These are phyloP conservation scores for Adelphocoris suturalis DNA, from an alignment of 2,888 invertebrate genomes.

Conservation along the genomic window DNA sequence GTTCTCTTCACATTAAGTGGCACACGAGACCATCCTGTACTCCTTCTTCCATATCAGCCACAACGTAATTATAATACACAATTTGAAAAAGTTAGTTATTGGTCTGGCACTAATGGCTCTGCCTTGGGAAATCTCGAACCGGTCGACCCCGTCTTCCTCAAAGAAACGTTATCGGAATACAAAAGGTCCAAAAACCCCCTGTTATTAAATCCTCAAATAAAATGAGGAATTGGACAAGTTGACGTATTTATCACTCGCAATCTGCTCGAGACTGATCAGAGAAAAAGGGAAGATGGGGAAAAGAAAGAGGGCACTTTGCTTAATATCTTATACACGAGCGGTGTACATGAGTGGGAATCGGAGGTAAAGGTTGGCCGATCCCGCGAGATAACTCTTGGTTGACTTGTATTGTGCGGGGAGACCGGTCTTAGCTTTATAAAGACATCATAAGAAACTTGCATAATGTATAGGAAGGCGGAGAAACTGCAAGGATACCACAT, in stretches of 20 bases:
- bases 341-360: conserved; percentile 46
- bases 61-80: too few relatives aligned
- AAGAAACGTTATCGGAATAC: background rate
- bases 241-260: conserved; percentile 35
- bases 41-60: too few relatives aligned
- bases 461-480: conserved; percentile 51
- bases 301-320: conserved; percentile 35
- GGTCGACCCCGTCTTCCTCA: background rate
- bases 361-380: conserved; percentile 43
- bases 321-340: conserved; percentile 54
- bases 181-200: background rate
- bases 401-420: conserved; percentile 48
- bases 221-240: conserved; percentile 14
- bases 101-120: background rate
- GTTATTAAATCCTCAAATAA: conserved; percentile 43
- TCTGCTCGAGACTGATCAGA: conserved; percentile 34
- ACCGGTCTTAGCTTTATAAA: conserved; percentile 64
- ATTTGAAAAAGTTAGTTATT: too few relatives aligned
- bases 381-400: conserved; percentile 49
- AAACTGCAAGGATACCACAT: conserved; percentile 44
- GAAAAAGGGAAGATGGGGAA: conserved; percentile 11
- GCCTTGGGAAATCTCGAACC: background rate
- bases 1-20: too few relatives aligned
- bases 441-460: conserved; percentile 70
- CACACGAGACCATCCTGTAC: too few relatives aligned